Conservation (phyloP, 2,113 vertebrate genomes). For the Eolophus roseicapilla region DNA sequence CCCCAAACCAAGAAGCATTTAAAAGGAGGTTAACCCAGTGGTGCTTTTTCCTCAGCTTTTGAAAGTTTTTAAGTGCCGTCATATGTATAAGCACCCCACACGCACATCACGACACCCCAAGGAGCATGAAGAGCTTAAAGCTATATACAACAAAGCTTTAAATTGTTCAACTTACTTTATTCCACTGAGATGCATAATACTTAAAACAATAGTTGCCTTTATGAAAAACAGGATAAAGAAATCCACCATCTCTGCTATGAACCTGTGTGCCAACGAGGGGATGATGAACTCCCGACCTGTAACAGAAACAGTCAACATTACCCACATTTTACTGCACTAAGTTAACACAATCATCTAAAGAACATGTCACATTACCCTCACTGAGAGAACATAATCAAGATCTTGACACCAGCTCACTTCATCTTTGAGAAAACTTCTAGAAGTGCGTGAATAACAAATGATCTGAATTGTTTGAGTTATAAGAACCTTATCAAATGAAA, state of each 20-base stretch:
- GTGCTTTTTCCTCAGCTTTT: neutral
- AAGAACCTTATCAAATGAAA: neutral
- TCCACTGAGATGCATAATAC: constrained; percentile 94
- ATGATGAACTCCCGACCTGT: constrained; percentile 90
- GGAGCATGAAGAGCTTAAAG: neutral
- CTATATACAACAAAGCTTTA: neutral
- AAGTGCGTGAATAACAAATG: neutral
- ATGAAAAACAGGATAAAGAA: constrained; percentile 95
- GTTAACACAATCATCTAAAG: neutral
- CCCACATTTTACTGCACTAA: neutral
- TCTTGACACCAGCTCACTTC: neutral
- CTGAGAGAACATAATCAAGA: neutral
- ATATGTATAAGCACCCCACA: neutral
- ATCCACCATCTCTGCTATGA: constrained; percentile 94
- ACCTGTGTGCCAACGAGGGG: constrained; percentile 89
- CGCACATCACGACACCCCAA: neutral
- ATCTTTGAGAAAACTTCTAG: neutral
- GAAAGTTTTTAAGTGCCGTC: neutral
- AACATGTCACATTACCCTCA: neutral
- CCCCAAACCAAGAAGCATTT: neutral
- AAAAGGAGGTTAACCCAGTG: neutral
- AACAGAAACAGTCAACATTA: constrained; percentile 35
- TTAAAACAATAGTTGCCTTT: constrained; percentile 91
- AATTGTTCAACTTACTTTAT: constrained; percentile 87
- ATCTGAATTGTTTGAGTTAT: neutral